Evolutionary conservation across 1,140 invertebrate species (phyloP), one percentile per base, ranked within the genome.

Genomic region (Polypedilum pembai): DNA sequence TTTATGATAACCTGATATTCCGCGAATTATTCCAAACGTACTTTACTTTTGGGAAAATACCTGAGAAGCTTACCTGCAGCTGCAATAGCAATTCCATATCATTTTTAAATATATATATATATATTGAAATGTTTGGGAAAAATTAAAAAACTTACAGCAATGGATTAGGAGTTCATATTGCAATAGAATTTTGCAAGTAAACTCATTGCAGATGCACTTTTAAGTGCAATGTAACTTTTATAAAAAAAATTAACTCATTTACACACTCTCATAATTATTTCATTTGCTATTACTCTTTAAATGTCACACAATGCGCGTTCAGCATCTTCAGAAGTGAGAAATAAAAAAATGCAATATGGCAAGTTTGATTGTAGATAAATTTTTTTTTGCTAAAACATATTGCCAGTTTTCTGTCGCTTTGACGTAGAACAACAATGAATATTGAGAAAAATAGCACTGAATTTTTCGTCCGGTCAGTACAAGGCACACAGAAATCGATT

Each of bases 11-110:
- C 65, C 17, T 69, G 65, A 1, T 69, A 69, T 69, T 69, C 65
- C 65, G 65, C 65, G 65, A 69, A 69, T 69, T 69, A 69, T 69
- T 69, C 65, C 65, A 69, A 69, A 69, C 18, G 65, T 69, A 69
- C 65, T 69, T 69, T 20, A 69, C 17, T 69, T 69, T 69, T 69
- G 65, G 65, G 65, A 18, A 69, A 69, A 69, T 69, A 69, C 65
- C 65, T 69, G 24, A 33, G 24, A 33, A 33, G 5, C 24, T 33
- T 33, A 33, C 24, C 24, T 5, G 24, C 24, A 33, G 24, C 24
- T 33, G 24, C 24, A 33, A 5, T 5, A 56, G 7, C 12, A 15
- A 12, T 56, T 56, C 15, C 45, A 56, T 56, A 10, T 45, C 8
- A 8, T 56, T 33, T 33, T 3, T 33, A 33, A 33, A 33, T n/a